phyloP scores from a whole-genome alignment of 2,113 vertebrate genomes.

The Plotosus lineatus region DNA sequence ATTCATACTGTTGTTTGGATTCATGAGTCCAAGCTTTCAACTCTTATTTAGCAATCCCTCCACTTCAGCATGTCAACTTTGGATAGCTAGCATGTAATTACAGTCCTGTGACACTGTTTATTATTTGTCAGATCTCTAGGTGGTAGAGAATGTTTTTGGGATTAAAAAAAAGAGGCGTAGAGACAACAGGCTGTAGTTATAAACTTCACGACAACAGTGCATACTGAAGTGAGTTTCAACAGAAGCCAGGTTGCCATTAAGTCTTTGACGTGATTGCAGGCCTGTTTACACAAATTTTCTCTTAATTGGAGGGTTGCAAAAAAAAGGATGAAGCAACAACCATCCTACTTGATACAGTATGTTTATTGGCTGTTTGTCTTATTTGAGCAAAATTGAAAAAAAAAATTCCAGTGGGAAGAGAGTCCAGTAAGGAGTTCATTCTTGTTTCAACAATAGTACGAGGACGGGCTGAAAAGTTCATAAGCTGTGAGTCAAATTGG shows the following conservation, averaged over 20 bases:
- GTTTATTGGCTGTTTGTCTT: background rate
- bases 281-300: conserved; percentile 48
- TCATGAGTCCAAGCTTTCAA: background rate
- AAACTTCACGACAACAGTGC: background rate
- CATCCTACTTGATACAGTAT: background rate
- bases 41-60: conserved; percentile 4
- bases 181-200: background rate
- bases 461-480: too few species aligned
- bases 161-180: background rate
- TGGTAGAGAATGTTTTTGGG: background rate
- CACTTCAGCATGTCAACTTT: conserved; percentile 1
- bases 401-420: background rate
- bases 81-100: conserved; percentile 2
- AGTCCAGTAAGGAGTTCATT: background rate
- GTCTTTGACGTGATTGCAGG: conserved; percentile 43
- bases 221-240: conserved; percentile 29
- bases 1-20: background rate
- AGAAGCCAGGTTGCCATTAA: conserved; percentile 34
- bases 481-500: too few species aligned
- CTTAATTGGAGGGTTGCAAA: background rate
- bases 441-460: too few species aligned
- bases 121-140: background rate
- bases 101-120: background rate
- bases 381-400: background rate
- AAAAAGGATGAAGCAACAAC: background rate